These are phyloP conservation scores for Pseudochirops cupreus DNA, from an alignment of 2,797 vertebrate genomes.

Conservation along the genomic window DNA sequence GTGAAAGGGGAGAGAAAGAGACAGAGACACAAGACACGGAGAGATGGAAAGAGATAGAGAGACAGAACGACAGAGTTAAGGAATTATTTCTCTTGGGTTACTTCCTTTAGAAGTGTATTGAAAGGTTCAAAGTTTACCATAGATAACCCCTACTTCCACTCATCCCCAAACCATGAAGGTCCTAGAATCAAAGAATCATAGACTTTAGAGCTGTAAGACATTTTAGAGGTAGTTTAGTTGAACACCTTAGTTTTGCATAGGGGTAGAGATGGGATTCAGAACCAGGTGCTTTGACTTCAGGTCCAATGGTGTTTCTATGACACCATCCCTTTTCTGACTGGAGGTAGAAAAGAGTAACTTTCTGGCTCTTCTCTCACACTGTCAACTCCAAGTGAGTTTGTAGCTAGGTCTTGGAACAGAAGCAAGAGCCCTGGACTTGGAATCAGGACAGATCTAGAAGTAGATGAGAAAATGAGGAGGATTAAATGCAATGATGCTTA, in stretches of 20 bases:
- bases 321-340: not conserved
- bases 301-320: conserved; percentile 57
- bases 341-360: not conserved
- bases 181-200: not conserved
- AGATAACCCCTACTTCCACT: not conserved
- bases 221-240: not conserved
- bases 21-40: too few relatives aligned
- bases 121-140: not conserved
- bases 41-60: not conserved
- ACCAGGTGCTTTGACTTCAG: conserved; percentile 48
- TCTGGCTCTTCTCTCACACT: not conserved
- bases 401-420: not conserved
- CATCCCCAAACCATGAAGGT: not conserved
- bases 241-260: not conserved
- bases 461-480: not conserved
- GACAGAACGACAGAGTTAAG: not conserved
- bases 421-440: not conserved
- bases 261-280: not conserved
- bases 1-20: too few relatives aligned
- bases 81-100: not conserved
- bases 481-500: not conserved
- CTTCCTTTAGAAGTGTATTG: not conserved
- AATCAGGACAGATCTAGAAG: not conserved
- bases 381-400: not conserved
- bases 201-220: not conserved